phyloP scores from a whole-genome alignment of 1,140 invertebrate species.

The Leptonema lineaticorne region DNA sequence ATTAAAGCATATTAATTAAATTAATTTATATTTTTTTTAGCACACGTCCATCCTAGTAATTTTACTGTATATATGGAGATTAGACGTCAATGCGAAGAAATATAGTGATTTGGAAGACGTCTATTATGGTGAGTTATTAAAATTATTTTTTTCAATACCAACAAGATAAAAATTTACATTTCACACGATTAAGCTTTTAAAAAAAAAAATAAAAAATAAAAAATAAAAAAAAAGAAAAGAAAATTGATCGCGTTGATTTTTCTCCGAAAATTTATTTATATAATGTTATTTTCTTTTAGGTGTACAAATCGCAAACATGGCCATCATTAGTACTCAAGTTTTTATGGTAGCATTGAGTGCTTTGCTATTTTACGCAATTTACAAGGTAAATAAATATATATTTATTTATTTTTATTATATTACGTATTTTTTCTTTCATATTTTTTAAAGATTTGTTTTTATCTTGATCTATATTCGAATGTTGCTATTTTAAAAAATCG shows the following conservation, averaged over 20 bases:
- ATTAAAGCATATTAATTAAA: neutral
- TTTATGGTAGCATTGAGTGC: slow-evolving; percentile 69
- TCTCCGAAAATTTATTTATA: slow-evolving; percentile 3
- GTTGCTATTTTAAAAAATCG: no score
- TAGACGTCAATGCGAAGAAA: slow-evolving; percentile 67
- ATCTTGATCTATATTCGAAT: no score
- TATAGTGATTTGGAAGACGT: slow-evolving; percentile 68
- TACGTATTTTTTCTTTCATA: no score
- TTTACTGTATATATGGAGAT: slow-evolving; percentile 69
- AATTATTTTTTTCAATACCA: slow-evolving; percentile 33
- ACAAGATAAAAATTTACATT: neutral
- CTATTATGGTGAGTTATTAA: slow-evolving; percentile 63
- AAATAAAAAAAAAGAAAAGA: no score
- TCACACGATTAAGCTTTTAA: neutral
- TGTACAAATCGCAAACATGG: slow-evolving; percentile 73
- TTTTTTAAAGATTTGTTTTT: no score
- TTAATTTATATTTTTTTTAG: slow-evolving; percentile 56
- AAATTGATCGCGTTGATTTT: no score
- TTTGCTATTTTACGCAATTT: slow-evolving; percentile 67
- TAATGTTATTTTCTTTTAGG: slow-evolving; percentile 56
- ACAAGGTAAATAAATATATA: slow-evolving; percentile 68
- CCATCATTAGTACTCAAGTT: slow-evolving; percentile 71
- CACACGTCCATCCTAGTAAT: slow-evolving; percentile 71
- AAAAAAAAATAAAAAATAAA: no score
- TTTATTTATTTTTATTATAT: no score